Percentiles rank a stretch among this genome's conserved stretches.
These are phyloP conservation scores for Pristionchus fissidentatus DNA, from an alignment of 2,888 invertebrate species.

Conservation along the genomic window DNA sequence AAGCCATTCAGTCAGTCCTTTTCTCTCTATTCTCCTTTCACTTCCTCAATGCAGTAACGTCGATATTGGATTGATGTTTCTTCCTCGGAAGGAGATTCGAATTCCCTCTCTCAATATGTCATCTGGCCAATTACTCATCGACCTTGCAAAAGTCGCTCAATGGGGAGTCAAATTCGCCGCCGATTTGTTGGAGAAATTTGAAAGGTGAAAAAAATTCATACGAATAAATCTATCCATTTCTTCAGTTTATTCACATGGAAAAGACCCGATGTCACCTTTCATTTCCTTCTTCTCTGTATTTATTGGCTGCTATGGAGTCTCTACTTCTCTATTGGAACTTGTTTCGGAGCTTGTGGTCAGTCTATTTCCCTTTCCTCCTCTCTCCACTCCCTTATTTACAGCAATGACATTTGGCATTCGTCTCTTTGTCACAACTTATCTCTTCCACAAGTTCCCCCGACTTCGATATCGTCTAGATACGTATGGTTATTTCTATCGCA, in stretches of 20 bases:
- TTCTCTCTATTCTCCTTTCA: neutral
- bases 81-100: constrained; percentile 65
- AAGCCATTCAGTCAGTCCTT: constrained; percentile 56
- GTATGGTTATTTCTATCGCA: constrained; percentile 61
- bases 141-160: constrained; percentile 78
- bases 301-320: constrained; percentile 74
- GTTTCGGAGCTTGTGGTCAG: constrained; percentile 73
- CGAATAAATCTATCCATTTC: neutral
- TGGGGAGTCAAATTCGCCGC: constrained; percentile 67
- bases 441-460: constrained; percentile 78
- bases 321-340: constrained; percentile 71
- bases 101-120: constrained; percentile 65
- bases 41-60: constrained; percentile 61
- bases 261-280: constrained; percentile 74
- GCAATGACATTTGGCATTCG: constrained; percentile 76
- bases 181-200: constrained; percentile 76
- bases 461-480: constrained; percentile 76
- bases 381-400: constrained; percentile 30
- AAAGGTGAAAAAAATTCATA: constrained; percentile 72
- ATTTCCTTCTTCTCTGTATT: constrained; percentile 73
- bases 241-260: constrained; percentile 77
- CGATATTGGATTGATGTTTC: constrained; percentile 67
- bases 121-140: constrained; percentile 76
- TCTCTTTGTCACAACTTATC: constrained; percentile 78
- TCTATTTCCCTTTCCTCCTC: neutral